Base-by-base conservation (phyloP, 2,113 vertebrate genomes). In the Sialia sialis region DNA sequence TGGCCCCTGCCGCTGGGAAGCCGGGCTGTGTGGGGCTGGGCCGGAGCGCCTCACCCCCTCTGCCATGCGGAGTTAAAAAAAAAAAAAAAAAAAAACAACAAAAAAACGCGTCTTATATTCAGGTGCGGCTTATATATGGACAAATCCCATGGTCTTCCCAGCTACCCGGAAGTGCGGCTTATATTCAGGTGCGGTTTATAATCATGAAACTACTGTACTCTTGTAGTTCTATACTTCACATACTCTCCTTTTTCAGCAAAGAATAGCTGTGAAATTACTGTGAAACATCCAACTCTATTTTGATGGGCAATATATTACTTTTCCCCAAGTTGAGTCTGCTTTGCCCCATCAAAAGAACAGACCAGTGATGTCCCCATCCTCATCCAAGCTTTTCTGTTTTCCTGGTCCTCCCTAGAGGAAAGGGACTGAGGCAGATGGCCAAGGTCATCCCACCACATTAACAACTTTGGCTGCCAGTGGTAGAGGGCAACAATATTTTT, bases 381-480 rank as follows among this genome's bases (percentile, higher is more conserved):
- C 32, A 67, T 27, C 10, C 58, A 8, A 68, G 8, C 2, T 52
- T 90, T 67, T 56, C 29, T 5, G 25, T 52, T 84, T 17, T 2
- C 4, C 6, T 49, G 10, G 8, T 60, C 17, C 4, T 52, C 3
- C 7, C 16, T 38, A 7, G 17, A 52, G 43, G 17, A 67, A 5
- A 0, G 5, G 1, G 6, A 38, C n/a, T 43, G 30, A 72, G 15
- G 46, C 4, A 72, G 67, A 21, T 10, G 6, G n/a, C 22, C 16
- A 18, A 30, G 7, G 10, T 48, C 41, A 52, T 41, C 27, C 17
- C 16, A 48, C 17, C 10, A 29, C 16, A 18, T n/a, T 20, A 73
- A 16, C 16, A 30, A 56, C 49, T 30, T 8, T 0, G 0, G 13
- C 26, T 67, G 13, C 11, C 9, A 51, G 2, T n/a, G 17, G 17